Conservation (phyloP, 2,888 invertebrate species). For the Merodon equestris region DNA sequence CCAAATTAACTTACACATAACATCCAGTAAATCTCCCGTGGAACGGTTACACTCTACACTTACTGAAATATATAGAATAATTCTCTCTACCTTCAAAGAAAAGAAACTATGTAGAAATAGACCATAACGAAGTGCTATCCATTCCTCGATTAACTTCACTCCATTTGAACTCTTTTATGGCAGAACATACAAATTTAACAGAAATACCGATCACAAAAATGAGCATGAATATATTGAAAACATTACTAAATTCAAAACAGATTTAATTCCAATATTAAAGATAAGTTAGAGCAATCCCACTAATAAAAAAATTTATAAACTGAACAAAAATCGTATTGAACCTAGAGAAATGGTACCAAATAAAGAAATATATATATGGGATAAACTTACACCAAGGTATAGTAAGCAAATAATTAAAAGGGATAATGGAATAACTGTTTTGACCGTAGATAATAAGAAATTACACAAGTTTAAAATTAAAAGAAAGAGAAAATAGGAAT, state of each 20-base stretch:
- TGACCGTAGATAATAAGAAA: neutral
- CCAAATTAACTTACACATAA: no score
- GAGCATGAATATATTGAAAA: neutral
- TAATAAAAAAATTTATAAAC: neutral
- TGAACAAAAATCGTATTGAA: neutral
- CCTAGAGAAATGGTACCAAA: neutral
- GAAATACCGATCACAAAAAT: neutral
- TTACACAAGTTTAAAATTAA: constrained; percentile 1
- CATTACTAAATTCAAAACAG: neutral
- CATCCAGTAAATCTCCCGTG: no score
- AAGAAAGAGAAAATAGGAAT: neutral
- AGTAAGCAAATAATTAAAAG: neutral
- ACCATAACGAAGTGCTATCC: neutral
- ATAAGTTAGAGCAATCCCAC: neutral
- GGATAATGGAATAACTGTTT: neutral
- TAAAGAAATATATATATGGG: neutral
- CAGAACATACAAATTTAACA: neutral
- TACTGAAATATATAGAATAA: no score
- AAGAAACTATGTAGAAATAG: neutral
- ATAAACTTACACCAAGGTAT: neutral
- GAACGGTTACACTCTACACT: no score
- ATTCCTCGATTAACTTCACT: neutral
- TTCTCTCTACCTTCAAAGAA: no score
- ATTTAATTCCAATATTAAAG: neutral
- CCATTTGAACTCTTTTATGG: neutral